These are phyloP conservation scores for Drosophila sordidula DNA, from an alignment of 2,888 invertebrate species.

Conservation along the genomic window DNA sequence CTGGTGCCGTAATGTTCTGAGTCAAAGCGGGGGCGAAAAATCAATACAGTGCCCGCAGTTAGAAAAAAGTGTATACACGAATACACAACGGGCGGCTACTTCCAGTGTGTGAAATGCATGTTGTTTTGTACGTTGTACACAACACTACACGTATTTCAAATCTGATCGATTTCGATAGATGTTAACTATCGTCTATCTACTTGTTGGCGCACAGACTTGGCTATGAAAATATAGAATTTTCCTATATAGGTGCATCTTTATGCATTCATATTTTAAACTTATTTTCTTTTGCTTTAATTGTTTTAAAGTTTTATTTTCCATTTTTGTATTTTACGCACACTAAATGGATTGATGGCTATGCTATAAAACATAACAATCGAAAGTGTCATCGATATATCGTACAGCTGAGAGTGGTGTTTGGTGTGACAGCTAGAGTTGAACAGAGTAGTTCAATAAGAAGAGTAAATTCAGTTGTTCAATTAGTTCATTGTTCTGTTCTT, in stretches of 20 bases:
- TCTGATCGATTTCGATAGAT: background rate
- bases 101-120: slow-evolving; percentile 41
- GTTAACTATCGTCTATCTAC: background rate
- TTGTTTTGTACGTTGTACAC: slow-evolving; percentile 2
- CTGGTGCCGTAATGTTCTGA: slow-evolving; percentile 33
- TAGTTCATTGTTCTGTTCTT: no score
- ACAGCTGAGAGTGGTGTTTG: slow-evolving; percentile 43
- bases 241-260: background rate
- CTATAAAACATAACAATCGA: background rate
- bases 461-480: no score
- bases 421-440: slow-evolving; percentile 1
- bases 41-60: slow-evolving; percentile 55
- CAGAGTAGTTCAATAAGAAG: no score
- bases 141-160: slow-evolving; percentile 28
- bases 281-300: background rate
- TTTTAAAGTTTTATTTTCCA: no score
- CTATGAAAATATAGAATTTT: background rate
- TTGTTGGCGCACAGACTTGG: background rate
- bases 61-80: slow-evolving; percentile 76
- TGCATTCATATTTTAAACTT: background rate
- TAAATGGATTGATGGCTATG: background rate
- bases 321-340: no score
- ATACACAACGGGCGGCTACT: slow-evolving; percentile 59
- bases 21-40: slow-evolving; percentile 67
- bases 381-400: slow-evolving; percentile 9